These are phyloP conservation scores for Apotomis turbidana DNA, from an alignment of 2,888 invertebrate genomes.

Conservation along the genomic window DNA sequence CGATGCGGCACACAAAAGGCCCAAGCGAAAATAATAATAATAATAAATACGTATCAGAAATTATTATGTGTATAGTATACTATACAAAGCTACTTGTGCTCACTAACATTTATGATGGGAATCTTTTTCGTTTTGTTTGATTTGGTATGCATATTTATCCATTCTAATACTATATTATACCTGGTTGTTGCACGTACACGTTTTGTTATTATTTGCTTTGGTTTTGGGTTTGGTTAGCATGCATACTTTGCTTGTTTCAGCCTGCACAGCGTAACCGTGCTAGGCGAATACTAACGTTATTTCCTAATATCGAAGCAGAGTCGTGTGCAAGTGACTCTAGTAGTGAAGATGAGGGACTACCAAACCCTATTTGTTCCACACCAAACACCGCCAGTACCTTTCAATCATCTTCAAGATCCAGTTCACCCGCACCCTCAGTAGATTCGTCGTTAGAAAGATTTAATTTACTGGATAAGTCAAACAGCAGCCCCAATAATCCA, in stretches of 20 bases:
- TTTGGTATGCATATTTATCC: neutral
- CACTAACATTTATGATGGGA: neutral
- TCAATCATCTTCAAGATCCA: constrained; percentile 1
- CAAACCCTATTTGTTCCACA: constrained; percentile 1
- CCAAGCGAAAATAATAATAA: too few species aligned
- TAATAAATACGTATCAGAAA: too few species aligned
- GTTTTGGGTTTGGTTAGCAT: constrained; percentile 9
- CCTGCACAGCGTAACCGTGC: neutral
- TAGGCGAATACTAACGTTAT: constrained; percentile 7
- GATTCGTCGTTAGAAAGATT: constrained; percentile 16
- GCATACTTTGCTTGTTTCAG: constrained; percentile 10
- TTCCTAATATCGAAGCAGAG: neutral
- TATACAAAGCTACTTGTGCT: neutral
- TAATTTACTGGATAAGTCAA: constrained; percentile 8
- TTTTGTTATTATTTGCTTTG: constrained; percentile 1
- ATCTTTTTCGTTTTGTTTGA: neutral
- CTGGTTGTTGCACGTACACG: neutral
- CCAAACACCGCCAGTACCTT: constrained; percentile 12
- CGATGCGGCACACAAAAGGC: too few species aligned
- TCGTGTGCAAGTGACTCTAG: constrained; percentile 13
- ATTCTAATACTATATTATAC: neutral
- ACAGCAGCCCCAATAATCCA: neutral
- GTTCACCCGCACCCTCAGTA: constrained; percentile 18
- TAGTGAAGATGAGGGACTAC: constrained; percentile 9
- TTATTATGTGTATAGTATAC: constrained; percentile 12